Conservation (phyloP, 2,888 invertebrate species). For the Rhingia rostrata region DNA sequence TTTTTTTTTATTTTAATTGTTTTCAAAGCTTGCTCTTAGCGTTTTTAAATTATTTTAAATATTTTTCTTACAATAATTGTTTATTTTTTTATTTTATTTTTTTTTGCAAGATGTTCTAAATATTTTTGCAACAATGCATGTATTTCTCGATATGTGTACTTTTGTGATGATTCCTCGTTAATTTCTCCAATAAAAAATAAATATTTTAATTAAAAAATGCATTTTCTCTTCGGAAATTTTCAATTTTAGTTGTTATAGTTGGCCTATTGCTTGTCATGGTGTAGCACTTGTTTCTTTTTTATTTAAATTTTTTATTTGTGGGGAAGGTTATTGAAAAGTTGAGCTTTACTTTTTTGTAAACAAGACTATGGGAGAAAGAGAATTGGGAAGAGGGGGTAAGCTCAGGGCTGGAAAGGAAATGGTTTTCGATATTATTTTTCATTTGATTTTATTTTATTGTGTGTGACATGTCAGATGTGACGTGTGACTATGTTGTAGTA, state of each 20-base stretch:
- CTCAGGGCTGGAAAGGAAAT: not conserved
- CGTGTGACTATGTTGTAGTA: conserved; percentile 48
- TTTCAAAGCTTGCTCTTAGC: not conserved
- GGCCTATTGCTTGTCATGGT: conserved; percentile 47
- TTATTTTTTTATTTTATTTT: not conserved
- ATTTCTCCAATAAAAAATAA: conserved; percentile 4
- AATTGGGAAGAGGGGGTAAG: not conserved
- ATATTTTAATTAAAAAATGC: conserved; percentile 42
- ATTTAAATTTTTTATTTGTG: not conserved
- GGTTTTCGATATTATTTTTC: conserved; percentile 22
- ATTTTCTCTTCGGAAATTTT: conserved; percentile 16
- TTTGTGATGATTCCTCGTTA: conserved; percentile 8
- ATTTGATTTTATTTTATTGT: conserved; percentile 16
- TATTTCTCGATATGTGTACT: not conserved
- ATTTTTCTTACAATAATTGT: not conserved
- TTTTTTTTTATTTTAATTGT: not conserved
- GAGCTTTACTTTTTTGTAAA: not conserved
- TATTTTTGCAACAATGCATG: conserved; percentile 21
- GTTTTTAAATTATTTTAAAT: conserved; percentile 2
- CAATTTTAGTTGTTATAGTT: conserved; percentile 18
- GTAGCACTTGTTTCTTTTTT: conserved; percentile 41
- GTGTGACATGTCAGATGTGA: conserved; percentile 61
- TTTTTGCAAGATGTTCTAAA: not conserved
- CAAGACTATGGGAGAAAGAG: conserved; percentile 14
- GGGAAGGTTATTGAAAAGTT: conserved; percentile 3